A percentile compares a stretch with the other conserved stretches of the same genome.
Conservation (phyloP, 2,797 vertebrate genomes). For the Odontamblyopus lacepedii region DNA sequence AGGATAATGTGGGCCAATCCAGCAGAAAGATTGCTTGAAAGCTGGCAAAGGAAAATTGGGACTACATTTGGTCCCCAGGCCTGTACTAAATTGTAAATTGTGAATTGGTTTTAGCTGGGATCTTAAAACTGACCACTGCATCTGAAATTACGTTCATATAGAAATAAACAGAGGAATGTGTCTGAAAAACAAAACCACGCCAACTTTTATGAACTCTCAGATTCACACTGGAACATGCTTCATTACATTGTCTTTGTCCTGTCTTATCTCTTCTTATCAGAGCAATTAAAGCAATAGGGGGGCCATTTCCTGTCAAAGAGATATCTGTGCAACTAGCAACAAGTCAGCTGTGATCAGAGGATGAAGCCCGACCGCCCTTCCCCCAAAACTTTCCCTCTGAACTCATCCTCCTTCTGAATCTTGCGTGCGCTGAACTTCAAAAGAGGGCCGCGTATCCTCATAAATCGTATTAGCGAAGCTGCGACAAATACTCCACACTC, state of each 20-base stretch:
- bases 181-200: not conserved
- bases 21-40: too few relatives aligned
- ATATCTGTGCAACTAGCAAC: constrained; percentile 26
- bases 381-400: constrained; percentile 31
- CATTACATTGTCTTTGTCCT: constrained; percentile 14
- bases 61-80: too few relatives aligned
- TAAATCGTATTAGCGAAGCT: constrained; percentile 46
- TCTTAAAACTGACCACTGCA: constrained; percentile 1
- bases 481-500: constrained; percentile 15
- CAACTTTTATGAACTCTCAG: constrained; percentile 5
- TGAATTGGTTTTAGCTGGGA: too few relatives aligned
- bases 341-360: constrained; percentile 27
- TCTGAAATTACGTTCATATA: constrained; percentile 24
- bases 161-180: constrained; percentile 21
- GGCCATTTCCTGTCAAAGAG: constrained; percentile 59
- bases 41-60: too few relatives aligned
- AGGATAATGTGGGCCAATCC: too few relatives aligned
- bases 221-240: constrained; percentile 13
- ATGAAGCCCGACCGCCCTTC: constrained; percentile 26
- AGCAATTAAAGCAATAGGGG: constrained; percentile 51
- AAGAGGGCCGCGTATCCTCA: constrained; percentile 38
- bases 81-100: too few relatives aligned
- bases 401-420: constrained; percentile 52
- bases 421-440: constrained; percentile 42
- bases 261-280: constrained; percentile 59